Percentiles rank a stretch among this genome's conserved stretches.
phyloP scores from a whole-genome alignment of 2,113 vertebrate species.

The Vidua macroura region DNA sequence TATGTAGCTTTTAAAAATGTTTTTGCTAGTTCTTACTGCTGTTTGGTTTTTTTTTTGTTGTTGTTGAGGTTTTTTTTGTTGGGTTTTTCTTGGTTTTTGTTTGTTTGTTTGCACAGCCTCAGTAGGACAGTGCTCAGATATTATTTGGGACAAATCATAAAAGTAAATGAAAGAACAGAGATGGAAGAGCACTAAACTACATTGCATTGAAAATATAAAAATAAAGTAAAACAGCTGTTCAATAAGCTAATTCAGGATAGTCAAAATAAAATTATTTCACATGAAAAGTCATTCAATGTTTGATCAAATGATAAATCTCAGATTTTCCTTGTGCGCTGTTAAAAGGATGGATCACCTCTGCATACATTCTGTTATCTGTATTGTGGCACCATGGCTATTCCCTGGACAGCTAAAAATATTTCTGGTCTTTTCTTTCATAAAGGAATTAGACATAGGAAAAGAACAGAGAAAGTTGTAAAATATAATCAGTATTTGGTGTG shows the following conservation, averaged over 20 bases:
- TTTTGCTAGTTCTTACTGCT: not conserved
- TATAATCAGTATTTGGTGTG: constrained; percentile 18
- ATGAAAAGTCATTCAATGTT: not conserved
- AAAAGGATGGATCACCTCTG: not conserved
- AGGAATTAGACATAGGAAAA: not conserved
- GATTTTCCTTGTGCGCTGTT: not conserved
- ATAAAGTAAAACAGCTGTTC: not conserved
- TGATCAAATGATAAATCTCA: not conserved
- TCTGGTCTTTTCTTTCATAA: not conserved
- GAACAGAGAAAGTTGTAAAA: constrained; percentile 37
- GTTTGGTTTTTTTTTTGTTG: not conserved
- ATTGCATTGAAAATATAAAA: not conserved
- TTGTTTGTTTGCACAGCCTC: not conserved
- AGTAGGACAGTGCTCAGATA: not conserved
- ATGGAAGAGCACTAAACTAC: not conserved
- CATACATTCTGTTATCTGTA: not conserved
- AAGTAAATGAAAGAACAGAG: not conserved
- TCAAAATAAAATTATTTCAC: not conserved
- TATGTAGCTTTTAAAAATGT: not conserved
- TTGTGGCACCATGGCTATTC: not conserved
- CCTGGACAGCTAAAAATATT: not conserved
- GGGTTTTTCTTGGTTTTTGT: not conserved
- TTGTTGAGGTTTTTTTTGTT: not conserved
- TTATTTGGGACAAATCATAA: not conserved
- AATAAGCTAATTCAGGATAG: not conserved